These are phyloP conservation scores for Rousettus madagascariensis DNA, from an alignment of 2,797 vertebrate species.

Conservation along the genomic window DNA sequence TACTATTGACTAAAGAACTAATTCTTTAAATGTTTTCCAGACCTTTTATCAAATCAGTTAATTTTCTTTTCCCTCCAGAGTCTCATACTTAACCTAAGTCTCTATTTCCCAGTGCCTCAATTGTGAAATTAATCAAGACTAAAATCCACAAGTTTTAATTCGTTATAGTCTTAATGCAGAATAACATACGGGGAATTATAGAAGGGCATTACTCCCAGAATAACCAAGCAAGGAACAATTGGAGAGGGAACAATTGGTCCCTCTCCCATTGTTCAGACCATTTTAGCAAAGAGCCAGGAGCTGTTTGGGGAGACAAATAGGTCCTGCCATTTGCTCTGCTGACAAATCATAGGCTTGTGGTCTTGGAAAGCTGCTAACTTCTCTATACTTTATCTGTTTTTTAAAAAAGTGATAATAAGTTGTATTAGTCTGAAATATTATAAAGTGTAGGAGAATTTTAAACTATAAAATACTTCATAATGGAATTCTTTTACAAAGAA, in stretches of 20 bases:
- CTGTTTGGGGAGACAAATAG: neutral
- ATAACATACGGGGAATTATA: neutral
- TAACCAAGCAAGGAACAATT: neutral
- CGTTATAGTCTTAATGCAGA: neutral
- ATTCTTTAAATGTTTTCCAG: neutral
- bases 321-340: neutral
- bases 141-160: constrained; percentile 26
- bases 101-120: neutral
- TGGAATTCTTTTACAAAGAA: neutral
- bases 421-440: neutral
- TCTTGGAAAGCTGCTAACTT: neutral
- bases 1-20: neutral
- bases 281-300: neutral
- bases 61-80: neutral
- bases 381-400: neutral
- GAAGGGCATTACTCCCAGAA: neutral
- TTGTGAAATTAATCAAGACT: constrained; percentile 25
- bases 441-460: neutral
- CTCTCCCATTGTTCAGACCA: neutral
- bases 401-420: neutral
- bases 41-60: neutral
- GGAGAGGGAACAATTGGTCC: neutral
- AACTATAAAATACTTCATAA: neutral
- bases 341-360: neutral
- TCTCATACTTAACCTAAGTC: neutral